Evolutionary conservation across 1,140 invertebrate genomes (phyloP).

Genomic region (Gerris buenoi): DNA sequence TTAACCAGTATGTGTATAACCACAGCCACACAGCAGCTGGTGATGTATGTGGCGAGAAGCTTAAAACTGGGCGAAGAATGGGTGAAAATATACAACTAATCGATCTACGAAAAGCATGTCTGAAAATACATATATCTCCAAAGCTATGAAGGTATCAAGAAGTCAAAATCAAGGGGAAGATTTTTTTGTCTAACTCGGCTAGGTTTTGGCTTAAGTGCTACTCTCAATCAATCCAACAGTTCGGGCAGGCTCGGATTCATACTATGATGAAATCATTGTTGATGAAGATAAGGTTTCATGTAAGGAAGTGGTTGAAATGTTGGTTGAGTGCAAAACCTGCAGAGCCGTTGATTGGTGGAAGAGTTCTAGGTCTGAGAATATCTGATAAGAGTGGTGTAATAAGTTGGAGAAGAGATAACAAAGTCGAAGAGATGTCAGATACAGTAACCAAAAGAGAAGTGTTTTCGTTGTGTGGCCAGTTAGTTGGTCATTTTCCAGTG

Average conservation of each 20-base stretch:
- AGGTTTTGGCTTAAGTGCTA: slow-evolving; percentile 7
- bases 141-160: slow-evolving; percentile 6
- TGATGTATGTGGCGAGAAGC: not conserved
- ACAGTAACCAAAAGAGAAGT: not conserved
- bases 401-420: slow-evolving; percentile 7
- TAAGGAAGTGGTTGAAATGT: not conserved
- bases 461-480: slow-evolving; percentile 6
- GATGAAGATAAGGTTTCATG: not conserved
- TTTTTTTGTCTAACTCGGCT: slow-evolving; percentile 4
- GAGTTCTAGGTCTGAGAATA: not conserved
- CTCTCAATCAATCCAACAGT: not conserved
- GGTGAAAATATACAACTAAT: not conserved
- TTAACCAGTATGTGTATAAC: not conserved
- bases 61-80: not conserved
- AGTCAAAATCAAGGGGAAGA: slow-evolving; percentile 6
- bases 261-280: not conserved
- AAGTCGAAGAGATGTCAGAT: slow-evolving; percentile 1
- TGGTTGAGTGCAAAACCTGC: not conserved
- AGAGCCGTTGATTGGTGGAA: not conserved
- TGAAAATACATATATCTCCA: too few species aligned
- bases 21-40: not conserved
- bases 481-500: slow-evolving; percentile 8
- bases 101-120: not conserved
- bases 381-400: not conserved
- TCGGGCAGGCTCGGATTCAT: not conserved